phyloP scores from a whole-genome alignment of 30 jellyfish, hydroid and myxozoan species.

The Rhopilema esculentum region DNA sequence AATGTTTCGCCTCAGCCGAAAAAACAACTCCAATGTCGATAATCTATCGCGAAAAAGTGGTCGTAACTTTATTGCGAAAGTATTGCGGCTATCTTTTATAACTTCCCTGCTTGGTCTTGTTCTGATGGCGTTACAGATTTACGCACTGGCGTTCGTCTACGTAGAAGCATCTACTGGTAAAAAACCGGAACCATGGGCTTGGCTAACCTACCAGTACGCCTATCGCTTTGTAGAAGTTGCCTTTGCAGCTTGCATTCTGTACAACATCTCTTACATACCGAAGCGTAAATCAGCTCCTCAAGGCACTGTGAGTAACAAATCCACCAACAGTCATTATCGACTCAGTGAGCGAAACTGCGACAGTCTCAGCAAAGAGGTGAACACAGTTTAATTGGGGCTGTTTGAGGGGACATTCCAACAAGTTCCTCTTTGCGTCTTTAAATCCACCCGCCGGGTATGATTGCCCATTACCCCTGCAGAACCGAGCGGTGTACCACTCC shows the following conservation, averaged over 20 bases:
- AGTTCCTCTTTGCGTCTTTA: too few species aligned
- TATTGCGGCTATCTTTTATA: slow-evolving; percentile 57
- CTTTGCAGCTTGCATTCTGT: slow-evolving; percentile 51
- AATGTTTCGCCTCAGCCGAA: slow-evolving; percentile 25
- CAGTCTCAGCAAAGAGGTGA: background rate
- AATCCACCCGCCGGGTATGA: too few species aligned
- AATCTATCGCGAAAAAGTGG: background rate
- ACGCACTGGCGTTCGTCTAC: slow-evolving; percentile 58
- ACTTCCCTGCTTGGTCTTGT: slow-evolving; percentile 53
- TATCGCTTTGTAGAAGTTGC: slow-evolving; percentile 67
- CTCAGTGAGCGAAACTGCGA: background rate
- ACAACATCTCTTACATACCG: slow-evolving; percentile 62
- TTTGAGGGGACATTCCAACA: too few species aligned
- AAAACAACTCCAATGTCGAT: background rate
- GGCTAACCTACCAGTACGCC: slow-evolving; percentile 51
- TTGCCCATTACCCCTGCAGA: too few species aligned
- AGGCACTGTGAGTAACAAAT: background rate
- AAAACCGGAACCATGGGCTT: slow-evolving; percentile 75
- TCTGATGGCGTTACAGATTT: slow-evolving; percentile 60
- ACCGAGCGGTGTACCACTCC: too few species aligned
- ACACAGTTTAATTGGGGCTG: background rate
- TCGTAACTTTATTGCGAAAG: slow-evolving; percentile 38
- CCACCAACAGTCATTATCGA: background rate
- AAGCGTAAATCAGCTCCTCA: background rate
- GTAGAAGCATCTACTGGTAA: background rate